Evolutionary conservation across 2,797 vertebrate genomes (phyloP).

Genomic region (Anomalospiza imberbis): DNA sequence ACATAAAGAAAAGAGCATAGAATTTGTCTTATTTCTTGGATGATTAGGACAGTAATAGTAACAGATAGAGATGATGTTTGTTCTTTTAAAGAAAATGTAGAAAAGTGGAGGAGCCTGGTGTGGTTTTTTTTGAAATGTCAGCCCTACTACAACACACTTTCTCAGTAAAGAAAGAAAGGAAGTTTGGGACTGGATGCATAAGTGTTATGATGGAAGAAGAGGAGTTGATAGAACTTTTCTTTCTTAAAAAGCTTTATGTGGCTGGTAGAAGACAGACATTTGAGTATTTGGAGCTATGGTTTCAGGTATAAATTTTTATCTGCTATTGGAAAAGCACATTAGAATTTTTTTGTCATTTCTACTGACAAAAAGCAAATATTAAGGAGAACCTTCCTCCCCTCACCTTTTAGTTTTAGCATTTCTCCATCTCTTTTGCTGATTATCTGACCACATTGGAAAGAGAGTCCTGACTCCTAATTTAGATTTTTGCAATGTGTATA

Average conservation of each 20-base stretch:
- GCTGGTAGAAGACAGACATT: background rate
- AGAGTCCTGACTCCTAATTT: background rate
- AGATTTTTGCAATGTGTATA: background rate
- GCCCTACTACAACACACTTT: background rate
- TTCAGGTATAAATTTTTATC: background rate
- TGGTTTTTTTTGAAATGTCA: background rate
- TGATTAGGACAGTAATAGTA: background rate
- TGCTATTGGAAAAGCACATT: background rate
- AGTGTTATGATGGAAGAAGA: fast-evolving
- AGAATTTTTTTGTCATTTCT: background rate
- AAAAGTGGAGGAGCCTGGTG: background rate
- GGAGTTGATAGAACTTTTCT: background rate
- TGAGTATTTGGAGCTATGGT: background rate
- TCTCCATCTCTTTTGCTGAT: background rate
- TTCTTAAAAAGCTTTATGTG: background rate
- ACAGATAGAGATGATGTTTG: background rate
- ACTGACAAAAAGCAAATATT: background rate
- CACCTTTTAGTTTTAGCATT: background rate
- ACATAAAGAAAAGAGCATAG: background rate
- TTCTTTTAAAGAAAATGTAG: background rate
- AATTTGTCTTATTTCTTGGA: background rate
- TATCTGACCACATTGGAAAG: background rate
- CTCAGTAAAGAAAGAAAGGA: background rate
- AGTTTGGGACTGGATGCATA: background rate
- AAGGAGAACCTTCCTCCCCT: fast-evolving